phyloP scores from a whole-genome alignment of 2,113 vertebrate species.

The Tragelaphus imberbis region DNA sequence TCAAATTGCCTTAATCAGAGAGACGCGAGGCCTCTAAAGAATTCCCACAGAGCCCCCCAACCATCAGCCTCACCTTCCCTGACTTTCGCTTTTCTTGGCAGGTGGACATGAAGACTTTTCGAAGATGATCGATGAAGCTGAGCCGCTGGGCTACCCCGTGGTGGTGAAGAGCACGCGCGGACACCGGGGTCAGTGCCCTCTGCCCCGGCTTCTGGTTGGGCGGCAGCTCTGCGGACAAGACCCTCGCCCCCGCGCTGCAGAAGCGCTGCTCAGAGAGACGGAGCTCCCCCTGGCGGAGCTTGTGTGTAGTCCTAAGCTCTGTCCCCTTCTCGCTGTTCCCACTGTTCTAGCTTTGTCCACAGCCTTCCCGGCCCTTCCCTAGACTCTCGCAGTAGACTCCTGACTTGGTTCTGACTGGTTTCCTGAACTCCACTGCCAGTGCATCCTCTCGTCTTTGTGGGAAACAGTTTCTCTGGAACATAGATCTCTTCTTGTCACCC shows the following conservation, averaged over 20 bases:
- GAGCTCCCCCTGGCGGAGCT: not conserved
- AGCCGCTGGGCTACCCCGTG: conserved; percentile 91
- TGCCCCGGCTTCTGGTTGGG: not conserved
- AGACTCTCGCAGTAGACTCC: not conserved
- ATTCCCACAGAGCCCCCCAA: not conserved
- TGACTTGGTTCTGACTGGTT: not conserved
- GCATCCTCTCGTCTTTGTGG: not conserved
- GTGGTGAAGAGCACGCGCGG: conserved; percentile 94
- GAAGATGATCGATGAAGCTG: conserved; percentile 93
- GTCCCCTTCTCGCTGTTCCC: not conserved
- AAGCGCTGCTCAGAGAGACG: not conserved
- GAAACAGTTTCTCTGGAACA: not conserved
- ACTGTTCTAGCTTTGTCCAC: not conserved
- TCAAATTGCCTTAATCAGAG: not conserved
- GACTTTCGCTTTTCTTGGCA: conserved; percentile 72
- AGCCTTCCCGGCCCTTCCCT: not conserved
- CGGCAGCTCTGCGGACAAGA: not conserved
- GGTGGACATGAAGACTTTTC: conserved; percentile 92
- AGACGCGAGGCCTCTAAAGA: not conserved
- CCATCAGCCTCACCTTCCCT: not conserved
- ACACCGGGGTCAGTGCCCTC: conserved; percentile 85
- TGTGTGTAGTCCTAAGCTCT: not conserved
- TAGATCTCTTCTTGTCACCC: not conserved
- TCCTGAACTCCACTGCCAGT: not conserved
- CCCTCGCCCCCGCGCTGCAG: fast-evolving